Evolutionary conservation across 1,140 invertebrate species (phyloP).

Genomic region (Nebria ingens): DNA sequence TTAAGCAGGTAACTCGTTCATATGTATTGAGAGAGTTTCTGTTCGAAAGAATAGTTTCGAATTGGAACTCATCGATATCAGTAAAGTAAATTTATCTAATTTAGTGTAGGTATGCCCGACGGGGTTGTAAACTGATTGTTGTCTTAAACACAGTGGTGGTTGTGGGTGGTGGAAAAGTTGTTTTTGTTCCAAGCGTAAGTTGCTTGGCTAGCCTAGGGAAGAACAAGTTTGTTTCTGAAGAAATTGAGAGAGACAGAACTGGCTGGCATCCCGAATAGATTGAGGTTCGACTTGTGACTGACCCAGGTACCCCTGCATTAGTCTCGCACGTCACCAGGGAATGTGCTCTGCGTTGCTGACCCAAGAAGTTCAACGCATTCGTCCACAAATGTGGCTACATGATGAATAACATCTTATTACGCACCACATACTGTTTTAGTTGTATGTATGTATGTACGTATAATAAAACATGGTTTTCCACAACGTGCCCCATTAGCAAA

Average conservation of each 20-base stretch:
- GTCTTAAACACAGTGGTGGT: no score
- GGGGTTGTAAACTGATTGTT: no score
- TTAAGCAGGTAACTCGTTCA: no score
- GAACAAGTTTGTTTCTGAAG: neutral
- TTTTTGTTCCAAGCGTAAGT: neutral
- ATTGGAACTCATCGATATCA: no score
- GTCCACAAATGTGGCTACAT: neutral
- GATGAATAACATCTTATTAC: neutral
- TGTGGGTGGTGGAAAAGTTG: neutral
- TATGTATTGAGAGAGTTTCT: no score
- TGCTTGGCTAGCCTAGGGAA: neutral
- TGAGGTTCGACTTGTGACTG: neutral
- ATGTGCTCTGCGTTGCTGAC: constrained; percentile 1
- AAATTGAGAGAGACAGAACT: neutral
- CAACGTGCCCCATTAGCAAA: neutral
- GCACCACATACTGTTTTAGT: neutral
- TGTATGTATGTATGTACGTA: neutral
- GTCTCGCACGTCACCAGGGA: neutral
- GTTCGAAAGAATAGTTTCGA: no score
- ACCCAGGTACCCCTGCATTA: neutral
- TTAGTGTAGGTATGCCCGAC: no score
- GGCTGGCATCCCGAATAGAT: neutral
- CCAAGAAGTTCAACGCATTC: constrained; percentile 4
- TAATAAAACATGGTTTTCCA: neutral
- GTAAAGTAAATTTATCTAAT: no score